phyloP scores from a whole-genome alignment of 2,797 vertebrate genomes.

The Hapalemur alaotrensis region DNA sequence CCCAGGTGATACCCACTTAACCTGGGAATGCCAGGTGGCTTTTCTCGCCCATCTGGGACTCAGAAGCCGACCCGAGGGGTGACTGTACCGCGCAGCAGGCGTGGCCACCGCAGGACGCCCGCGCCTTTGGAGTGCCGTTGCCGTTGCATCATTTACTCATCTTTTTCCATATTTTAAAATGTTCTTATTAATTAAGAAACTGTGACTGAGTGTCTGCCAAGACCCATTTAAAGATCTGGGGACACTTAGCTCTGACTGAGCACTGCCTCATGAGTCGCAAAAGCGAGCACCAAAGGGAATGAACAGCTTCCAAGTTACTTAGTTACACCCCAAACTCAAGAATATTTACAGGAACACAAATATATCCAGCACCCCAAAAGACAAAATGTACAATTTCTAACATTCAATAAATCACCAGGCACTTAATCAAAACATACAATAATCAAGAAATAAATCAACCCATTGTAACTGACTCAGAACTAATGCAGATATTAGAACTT shows the following conservation, averaged over 20 bases:
- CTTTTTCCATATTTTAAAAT: background rate
- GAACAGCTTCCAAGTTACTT: background rate
- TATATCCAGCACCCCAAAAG: background rate
- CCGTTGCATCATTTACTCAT: background rate
- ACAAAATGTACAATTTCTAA: background rate
- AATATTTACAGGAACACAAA: background rate
- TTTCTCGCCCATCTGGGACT: rapidly evolving
- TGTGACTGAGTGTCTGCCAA: background rate
- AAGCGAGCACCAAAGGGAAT: no score
- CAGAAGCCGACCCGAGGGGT: background rate
- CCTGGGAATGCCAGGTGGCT: rapidly evolving
- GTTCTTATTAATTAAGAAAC: background rate
- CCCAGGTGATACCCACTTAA: rapidly evolving
- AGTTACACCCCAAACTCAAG: background rate
- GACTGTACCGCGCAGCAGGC: rapidly evolving
- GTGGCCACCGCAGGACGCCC: rapidly evolving
- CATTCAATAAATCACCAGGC: background rate
- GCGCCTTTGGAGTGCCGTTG: rapidly evolving
- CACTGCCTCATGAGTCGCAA: no score
- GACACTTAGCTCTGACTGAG: background rate
- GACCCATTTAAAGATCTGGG: background rate
- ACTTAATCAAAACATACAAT: background rate
- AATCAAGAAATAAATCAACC: background rate
- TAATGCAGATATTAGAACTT: background rate
- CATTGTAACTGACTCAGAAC: background rate